A percentile compares a stretch with the other conserved stretches of the same genome.
These are phyloP conservation scores for Aleiodes alternator DNA, from an alignment of 2,888 invertebrate genomes.

Conservation along the genomic window DNA sequence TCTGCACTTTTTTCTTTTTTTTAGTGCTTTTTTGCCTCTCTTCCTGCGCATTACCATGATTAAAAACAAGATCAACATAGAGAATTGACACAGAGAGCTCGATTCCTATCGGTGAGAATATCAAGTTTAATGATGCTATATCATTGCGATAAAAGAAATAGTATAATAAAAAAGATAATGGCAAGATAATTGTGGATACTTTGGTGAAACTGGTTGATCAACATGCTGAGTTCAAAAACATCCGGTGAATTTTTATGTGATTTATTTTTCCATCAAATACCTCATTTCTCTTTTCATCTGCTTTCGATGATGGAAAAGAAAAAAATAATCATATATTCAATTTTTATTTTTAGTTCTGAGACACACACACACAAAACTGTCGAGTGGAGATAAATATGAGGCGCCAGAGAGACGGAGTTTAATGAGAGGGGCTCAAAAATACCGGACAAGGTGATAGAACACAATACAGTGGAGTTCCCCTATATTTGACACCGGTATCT, in stretches of 20 bases:
- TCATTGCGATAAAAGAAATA: conserved; percentile 16
- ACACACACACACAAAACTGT: neutral
- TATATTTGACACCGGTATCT: no score
- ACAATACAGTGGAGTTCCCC: neutral
- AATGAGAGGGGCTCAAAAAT: conserved; percentile 4
- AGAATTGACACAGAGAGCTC: neutral
- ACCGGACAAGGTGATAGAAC: conserved; percentile 30
- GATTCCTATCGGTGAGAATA: neutral
- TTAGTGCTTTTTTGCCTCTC: no score
- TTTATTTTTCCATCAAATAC: conserved; percentile 1
- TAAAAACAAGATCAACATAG: no score
- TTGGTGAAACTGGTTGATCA: conserved; percentile 40
- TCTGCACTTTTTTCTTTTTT: no score
- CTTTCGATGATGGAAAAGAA: no score
- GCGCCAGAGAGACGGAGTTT: neutral
- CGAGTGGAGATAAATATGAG: conserved; percentile 1
- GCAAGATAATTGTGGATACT: conserved; percentile 28
- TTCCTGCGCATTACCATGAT: no score
- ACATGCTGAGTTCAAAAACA: conserved; percentile 34
- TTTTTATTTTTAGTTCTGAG: conserved; percentile 4
- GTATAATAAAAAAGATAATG: conserved; percentile 23
- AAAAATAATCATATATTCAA: neutral
- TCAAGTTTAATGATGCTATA: neutral
- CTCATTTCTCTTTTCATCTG: conserved; percentile 3
- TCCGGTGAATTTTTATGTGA: conserved; percentile 37